Percentiles rank a stretch among this genome's conserved stretches.
Conservation (phyloP, 2,888 invertebrate genomes). For the Drosophila paracracens region DNA sequence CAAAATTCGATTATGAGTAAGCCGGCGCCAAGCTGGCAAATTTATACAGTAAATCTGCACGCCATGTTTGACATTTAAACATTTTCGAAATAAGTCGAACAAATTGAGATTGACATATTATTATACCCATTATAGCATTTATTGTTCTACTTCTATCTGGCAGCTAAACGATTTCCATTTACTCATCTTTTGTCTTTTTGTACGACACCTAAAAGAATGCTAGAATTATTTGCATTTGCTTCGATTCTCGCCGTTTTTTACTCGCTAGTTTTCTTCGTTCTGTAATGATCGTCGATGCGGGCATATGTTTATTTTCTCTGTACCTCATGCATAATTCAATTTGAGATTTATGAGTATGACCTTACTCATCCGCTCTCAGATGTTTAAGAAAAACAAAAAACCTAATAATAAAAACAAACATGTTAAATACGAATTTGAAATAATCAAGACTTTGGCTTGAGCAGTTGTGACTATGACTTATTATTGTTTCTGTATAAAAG, state of each 20-base stretch:
- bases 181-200: slow-evolving; percentile 1
- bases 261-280: slow-evolving; percentile 18
- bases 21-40: slow-evolving; percentile 6
- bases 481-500: neutral
- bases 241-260: neutral
- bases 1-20: slow-evolving; percentile 51
- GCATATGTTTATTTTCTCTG: slow-evolving; percentile 31
- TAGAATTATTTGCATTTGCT: neutral
- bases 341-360: slow-evolving; percentile 54
- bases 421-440: neutral
- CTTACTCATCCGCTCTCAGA: slow-evolving; percentile 16
- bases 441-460: neutral
- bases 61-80: neutral
- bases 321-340: slow-evolving; percentile 46
- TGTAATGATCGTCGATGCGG: slow-evolving; percentile 7
- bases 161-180: neutral
- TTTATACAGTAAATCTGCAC: neutral
- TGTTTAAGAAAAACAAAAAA: neutral
- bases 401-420: neutral
- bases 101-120: neutral
- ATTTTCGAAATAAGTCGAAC: neutral
- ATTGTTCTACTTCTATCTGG: no score
- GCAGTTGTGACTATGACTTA: neutral
- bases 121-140: neutral
- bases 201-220: slow-evolving; percentile 67